Evolutionary conservation across 2,113 vertebrate species (phyloP), one percentile per base, ranked within the genome.

Genomic region (Strigops habroptila): DNA sequence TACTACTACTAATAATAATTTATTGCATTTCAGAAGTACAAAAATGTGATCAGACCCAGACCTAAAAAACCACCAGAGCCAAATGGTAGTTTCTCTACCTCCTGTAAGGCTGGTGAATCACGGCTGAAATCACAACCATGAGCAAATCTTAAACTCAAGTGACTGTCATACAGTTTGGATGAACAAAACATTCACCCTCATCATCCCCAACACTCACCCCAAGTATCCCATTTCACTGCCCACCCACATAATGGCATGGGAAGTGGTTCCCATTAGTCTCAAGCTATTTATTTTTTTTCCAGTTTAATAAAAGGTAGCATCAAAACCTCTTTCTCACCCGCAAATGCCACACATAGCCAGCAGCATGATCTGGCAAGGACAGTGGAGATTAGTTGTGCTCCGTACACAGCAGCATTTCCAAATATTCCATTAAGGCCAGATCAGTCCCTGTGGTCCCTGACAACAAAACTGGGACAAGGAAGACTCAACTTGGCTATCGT

Each of bases 321-420:
- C 49, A 78, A 90, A 94, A 80, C 3, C 30, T 82, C 21, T 0
- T 86, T 88, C 41, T 88, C 60, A 68, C 70, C 75, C 27, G 0
- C 84, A 90, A 91, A 65, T 81, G 53, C 63, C 86, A 88, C 87
- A 21, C 2, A 0, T 8, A 73, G 75, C 41, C 90, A 93, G 76
- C 71, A 91, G 82, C n/a, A 31, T 46, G 46, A 82, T 19, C 85
- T 91, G 93, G 78, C 91, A 88, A 62, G 51, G 68, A 17, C 3
- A 43, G n/a, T 30, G 33, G 63, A 67, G 82, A 69, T 69, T 16
- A 76, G 63, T 13, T 65, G 53, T 49, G 71, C 35, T 87, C 49
- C 67, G 41, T 35, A 18, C 37, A 71, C 55, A 21, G 41, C n/a
- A 70, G 33, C 43, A 55, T 31, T 85, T 78, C 68, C 68, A 90